phyloP scores from a whole-genome alignment of 1,140 invertebrate genomes.

The Bombus waltoni region DNA sequence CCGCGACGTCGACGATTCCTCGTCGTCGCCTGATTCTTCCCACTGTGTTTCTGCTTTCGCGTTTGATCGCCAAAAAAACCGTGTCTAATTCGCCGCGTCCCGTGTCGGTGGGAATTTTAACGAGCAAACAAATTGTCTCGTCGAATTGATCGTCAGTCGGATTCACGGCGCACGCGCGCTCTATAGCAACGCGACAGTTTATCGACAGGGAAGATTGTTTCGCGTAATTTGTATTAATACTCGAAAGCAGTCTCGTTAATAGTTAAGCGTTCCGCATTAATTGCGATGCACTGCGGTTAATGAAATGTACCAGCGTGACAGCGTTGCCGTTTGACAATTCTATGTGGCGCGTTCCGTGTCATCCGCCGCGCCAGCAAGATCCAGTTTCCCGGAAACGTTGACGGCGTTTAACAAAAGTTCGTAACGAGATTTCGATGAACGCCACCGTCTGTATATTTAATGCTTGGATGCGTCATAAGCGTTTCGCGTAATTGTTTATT shows the following conservation, averaged over 20 bases:
- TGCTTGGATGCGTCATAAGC: neutral
- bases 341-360: neutral
- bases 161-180: neutral
- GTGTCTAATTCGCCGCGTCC: neutral
- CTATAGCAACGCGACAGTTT: neutral
- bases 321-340: constrained; percentile 11
- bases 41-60: neutral
- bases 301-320: neutral
- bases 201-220: constrained; percentile 30
- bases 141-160: constrained; percentile 14
- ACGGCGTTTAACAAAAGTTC: neutral
- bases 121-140: constrained; percentile 39
- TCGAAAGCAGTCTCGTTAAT: constrained; percentile 39
- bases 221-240: constrained; percentile 47
- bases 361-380: neutral
- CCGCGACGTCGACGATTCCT: neutral
- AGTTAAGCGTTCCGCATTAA: constrained; percentile 37
- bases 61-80: constrained; percentile 4
- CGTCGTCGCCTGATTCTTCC: neutral
- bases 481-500: constrained; percentile 18
- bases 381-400: neutral
- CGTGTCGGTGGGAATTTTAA: neutral
- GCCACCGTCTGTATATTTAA: neutral
- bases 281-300: constrained; percentile 39
- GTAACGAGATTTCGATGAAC: constrained; percentile 27